Conservation (phyloP, 2,797 vertebrate species). For the Acanthurus tractus region DNA sequence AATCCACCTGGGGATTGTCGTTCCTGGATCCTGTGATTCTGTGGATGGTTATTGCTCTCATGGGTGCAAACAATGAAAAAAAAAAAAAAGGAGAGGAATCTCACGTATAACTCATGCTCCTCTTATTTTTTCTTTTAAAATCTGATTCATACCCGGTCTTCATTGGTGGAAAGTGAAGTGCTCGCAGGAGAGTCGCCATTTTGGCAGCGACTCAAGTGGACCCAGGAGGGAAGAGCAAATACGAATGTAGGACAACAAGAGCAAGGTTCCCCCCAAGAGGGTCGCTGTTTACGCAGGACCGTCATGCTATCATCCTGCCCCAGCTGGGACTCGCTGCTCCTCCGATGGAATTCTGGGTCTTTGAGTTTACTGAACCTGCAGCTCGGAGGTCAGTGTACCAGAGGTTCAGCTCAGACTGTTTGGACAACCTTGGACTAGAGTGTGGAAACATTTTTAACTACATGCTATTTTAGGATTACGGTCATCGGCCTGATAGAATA, state of each 20-base stretch:
- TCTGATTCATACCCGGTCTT: constrained; percentile 53
- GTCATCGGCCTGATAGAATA: neutral
- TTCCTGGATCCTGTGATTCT: constrained; percentile 58
- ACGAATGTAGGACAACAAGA: constrained; percentile 73
- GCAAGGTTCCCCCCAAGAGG: constrained; percentile 57
- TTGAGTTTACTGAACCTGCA: constrained; percentile 53
- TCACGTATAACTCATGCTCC: constrained; percentile 26
- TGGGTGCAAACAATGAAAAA: constrained; percentile 43
- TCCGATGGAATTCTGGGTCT: constrained; percentile 52
- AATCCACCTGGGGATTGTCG: constrained; percentile 52
- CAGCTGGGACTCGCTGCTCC: constrained; percentile 23
- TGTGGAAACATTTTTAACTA: neutral
- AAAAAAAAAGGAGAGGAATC: constrained; percentile 12
- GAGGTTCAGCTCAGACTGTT: constrained; percentile 40
- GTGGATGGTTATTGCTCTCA: constrained; percentile 62
- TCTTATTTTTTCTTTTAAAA: constrained; percentile 12
- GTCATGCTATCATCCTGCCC: constrained; percentile 52
- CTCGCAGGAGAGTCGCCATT: constrained; percentile 50
- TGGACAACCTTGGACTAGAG: constrained; percentile 20
- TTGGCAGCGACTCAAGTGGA: constrained; percentile 61
- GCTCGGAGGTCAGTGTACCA: constrained; percentile 48
- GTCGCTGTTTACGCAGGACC: constrained; percentile 58
- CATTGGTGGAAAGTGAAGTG: constrained; percentile 52
- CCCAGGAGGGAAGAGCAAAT: constrained; percentile 53
- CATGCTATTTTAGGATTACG: neutral